These are phyloP conservation scores for Strix aluco DNA, from an alignment of 2,113 vertebrate genomes.

Conservation along the genomic window DNA sequence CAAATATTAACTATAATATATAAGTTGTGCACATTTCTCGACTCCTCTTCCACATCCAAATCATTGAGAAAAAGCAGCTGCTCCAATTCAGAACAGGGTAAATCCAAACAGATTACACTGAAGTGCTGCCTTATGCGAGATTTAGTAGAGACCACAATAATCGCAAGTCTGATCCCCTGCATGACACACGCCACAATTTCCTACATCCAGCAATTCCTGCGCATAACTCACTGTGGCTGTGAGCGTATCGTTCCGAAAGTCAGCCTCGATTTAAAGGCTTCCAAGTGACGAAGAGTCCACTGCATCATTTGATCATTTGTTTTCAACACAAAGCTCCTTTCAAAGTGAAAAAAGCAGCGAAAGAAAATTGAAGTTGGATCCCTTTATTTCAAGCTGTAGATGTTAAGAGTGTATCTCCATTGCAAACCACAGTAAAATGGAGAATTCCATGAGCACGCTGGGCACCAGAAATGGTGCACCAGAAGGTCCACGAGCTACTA, in stretches of 20 bases:
- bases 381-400: background rate
- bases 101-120: slow-evolving; percentile 9
- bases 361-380: background rate
- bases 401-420: background rate
- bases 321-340: background rate
- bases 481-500: background rate
- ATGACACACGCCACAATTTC: background rate
- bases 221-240: background rate
- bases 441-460: background rate
- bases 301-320: background rate
- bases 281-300: background rate
- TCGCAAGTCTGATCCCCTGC: background rate
- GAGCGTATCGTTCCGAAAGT: background rate
- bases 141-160: background rate
- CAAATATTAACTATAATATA: background rate
- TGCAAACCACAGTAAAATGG: background rate
- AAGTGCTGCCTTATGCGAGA: background rate
- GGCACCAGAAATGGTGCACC: background rate
- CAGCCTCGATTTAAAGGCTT: background rate
- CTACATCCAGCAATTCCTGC: background rate
- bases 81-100: background rate
- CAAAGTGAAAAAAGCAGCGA: background rate
- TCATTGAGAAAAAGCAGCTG: slow-evolving; percentile 14
- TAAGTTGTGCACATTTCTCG: background rate
- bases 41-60: background rate